Conservation (phyloP, 2,113 vertebrate genomes). For the Eulacestoma nigropectus region DNA sequence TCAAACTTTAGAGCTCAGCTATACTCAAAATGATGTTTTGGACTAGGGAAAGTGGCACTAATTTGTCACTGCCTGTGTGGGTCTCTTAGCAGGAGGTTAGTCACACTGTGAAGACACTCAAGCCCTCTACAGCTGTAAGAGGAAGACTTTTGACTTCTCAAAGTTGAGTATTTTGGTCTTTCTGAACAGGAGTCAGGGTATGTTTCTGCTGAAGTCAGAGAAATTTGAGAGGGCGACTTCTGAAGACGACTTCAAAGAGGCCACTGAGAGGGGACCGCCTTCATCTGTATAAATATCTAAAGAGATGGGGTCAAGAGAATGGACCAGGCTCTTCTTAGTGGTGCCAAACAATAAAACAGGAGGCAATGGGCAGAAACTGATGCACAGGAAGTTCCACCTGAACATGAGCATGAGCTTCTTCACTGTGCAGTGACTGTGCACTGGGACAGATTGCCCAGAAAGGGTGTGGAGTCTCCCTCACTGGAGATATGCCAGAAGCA, state of each 20-base stretch:
- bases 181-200: neutral
- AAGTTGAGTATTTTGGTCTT: neutral
- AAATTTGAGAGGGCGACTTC: neutral
- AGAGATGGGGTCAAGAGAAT: neutral
- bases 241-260: neutral
- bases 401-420: neutral
- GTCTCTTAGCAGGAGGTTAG: neutral
- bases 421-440: fast-evolving
- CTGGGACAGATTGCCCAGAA: neutral
- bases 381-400: neutral
- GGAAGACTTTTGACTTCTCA: neutral
- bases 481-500: neutral
- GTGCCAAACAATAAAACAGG: neutral
- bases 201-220: neutral
- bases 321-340: neutral
- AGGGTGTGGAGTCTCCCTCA: neutral
- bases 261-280: fast-evolving
- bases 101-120: neutral
- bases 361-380: neutral
- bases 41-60: neutral
- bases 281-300: neutral
- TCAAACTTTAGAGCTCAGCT: neutral
- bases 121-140: neutral
- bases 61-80: neutral
- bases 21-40: neutral